Base-by-base conservation (phyloP, 2,888 invertebrate species). In the Hydraecia micacea region DNA sequence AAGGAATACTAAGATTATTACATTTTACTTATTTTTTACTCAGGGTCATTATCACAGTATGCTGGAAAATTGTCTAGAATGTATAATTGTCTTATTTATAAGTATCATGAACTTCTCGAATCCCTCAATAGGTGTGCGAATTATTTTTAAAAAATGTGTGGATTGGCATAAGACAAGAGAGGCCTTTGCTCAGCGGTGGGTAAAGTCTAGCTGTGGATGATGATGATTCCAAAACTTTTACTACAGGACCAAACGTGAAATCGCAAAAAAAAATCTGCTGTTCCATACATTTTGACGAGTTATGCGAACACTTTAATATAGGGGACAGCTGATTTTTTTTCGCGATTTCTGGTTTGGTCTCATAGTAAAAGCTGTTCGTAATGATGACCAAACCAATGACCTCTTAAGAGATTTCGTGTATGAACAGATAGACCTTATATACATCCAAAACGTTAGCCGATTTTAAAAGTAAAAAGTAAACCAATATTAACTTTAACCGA, bases 1-100 rank as follows among this genome's bases (percentile, higher is more conserved):
- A 46, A 18, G 13, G 32, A 74, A n/a, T 36, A 46, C 9, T 67
- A 63, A 75, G 49, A 71, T 46, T 32, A 70, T 70, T 11, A 11
- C 3, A 55, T 18, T 58, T n/a, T 36, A 70, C 18, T n/a, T 11
- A 18, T 7, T 60, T 60, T 39, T 25, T 36, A 36, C 63, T 36
- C 7, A n/a, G 36, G n/a, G 11, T 55, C n/a, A 36, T 36, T 32
- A 32, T 25, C 6, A 52, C 25, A 18, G 6, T 36, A 25, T 25
- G 15, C 15, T 39, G n/a, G 15, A 0, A 66, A n/a, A 39, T 15
- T 0, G 1, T 39, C n/a, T 36, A n/a, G 39, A n/a, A 4, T 25
- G 15, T 39, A 15, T n/a, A 21, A 42, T 42, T n/a, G 15, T 25
- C 15, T 25, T 15, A 25, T 36, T 36, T 7, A 65, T 39, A 65